Percentiles rank a stretch among this genome's conserved stretches.
These are phyloP conservation scores for Myotis vivesi DNA, from an alignment of 2,797 vertebrate species.

Conservation along the genomic window DNA sequence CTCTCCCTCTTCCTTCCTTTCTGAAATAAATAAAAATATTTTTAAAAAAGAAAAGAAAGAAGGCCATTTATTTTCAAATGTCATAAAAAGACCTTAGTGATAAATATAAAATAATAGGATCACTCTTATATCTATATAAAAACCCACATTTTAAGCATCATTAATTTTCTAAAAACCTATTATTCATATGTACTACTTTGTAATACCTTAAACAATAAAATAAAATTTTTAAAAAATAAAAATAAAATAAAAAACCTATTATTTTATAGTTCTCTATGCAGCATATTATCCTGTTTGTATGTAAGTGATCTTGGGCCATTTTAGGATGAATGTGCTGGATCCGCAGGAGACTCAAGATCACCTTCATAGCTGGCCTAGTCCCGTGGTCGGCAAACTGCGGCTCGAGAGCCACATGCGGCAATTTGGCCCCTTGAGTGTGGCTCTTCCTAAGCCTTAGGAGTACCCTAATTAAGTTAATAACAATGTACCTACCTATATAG, in stretches of 20 bases:
- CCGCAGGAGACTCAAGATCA: neutral
- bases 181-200: neutral
- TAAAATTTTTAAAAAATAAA: too few relatives aligned
- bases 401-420: too few relatives aligned
- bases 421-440: too few relatives aligned
- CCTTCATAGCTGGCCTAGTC: neutral
- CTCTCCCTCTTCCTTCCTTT: too few relatives aligned
- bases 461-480: too few relatives aligned
- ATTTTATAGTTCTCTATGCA: neutral
- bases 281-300: neutral
- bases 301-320: neutral
- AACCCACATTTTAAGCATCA: neutral
- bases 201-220: too few relatives aligned
- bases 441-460: too few relatives aligned
- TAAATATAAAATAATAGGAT: neutral
- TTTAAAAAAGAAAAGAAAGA: neutral
- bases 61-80: neutral
- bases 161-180: neutral
- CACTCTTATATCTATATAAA: conserved; percentile 1
- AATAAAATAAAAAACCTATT: neutral
- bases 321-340: neutral
- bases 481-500: too few relatives aligned
- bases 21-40: too few relatives aligned
- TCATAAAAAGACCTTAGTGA: neutral
- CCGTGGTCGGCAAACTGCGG: too few relatives aligned